Base-by-base conservation (phyloP, 2,797 vertebrate species). In the Chiloscyllium punctatum region DNA sequence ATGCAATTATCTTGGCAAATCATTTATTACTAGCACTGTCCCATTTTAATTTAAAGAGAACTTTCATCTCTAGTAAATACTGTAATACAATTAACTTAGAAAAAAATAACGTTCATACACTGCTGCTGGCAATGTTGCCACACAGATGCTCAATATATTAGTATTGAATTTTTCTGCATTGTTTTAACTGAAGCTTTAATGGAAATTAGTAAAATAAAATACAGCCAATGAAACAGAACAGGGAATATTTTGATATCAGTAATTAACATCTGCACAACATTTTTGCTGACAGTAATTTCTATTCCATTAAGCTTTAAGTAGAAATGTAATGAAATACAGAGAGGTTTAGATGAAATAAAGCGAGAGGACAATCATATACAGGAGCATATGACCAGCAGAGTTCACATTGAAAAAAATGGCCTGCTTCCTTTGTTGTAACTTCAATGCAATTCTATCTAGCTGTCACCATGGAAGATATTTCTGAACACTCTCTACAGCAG, bases 71-170 rank as follows among this genome's bases (percentile, higher is more conserved):
- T 0, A 9, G 62, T 68, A 68, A 69, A 69, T 68, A n/a, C 25
- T 66, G 66, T 92, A 91, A 68, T 57, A n/a, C 66, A 25, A 1
- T 42, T 11, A 37, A 2, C 90, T 51, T 92, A 62, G 57, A 62
- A 62, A 11, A 57, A 53, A 57, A 88, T n/a, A 48, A 48, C 0
- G 42, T 48, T 48, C 42, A 48, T 48, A 48, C 42, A 92, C 37
- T 66, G 33, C n/a, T 92, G 4, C 62, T 92, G 33, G 62, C 42
- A 66, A 92, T 92, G 21, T 92, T 69, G 21, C 62, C n/a, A 69
- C 90, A 92, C 90, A 92, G 90, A 92, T 68, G 90, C 11, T 92
- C 69, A 62, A 92, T 92, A n/a, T 18, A 69, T 69, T 69, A 66
- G 42, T 69, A 27, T 69, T 68, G 66, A 37, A 92, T 92, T 68